A percentile compares a stretch with the other conserved stretches of the same genome.
These are phyloP conservation scores for Nansenia antarctica DNA, from an alignment of 2,113 vertebrate genomes.

Conservation along the genomic window DNA sequence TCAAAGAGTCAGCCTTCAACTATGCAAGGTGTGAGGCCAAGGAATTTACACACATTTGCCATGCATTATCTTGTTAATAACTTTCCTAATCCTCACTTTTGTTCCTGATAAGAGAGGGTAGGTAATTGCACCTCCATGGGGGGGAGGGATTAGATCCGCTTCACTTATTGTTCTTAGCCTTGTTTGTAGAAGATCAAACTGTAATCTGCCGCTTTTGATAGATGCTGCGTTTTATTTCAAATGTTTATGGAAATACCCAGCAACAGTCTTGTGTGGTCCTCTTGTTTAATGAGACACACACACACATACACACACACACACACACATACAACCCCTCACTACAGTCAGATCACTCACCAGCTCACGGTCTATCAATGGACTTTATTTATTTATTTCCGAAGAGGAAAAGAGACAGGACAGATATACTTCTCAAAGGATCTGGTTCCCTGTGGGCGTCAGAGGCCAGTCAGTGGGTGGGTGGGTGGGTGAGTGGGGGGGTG, in stretches of 20 bases:
- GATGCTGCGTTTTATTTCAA: slow-evolving; percentile 63
- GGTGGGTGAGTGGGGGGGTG: not conserved
- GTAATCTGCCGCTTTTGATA: slow-evolving; percentile 63
- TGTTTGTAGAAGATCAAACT: slow-evolving; percentile 67
- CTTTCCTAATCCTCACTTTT: slow-evolving; percentile 53
- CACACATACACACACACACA: slow-evolving; percentile 45
- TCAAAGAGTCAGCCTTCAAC: slow-evolving; percentile 40
- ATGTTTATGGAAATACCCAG: slow-evolving; percentile 66
- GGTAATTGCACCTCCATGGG: slow-evolving; percentile 45
- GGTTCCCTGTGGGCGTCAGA: not conserved
- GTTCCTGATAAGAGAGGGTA: slow-evolving; percentile 38
- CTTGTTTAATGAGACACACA: slow-evolving; percentile 60
- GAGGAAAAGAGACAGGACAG: slow-evolving; percentile 14
- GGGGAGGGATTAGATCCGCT: slow-evolving; percentile 33
- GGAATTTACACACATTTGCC: slow-evolving; percentile 64
- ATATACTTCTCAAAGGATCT: not conserved
- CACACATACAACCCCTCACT: slow-evolving; percentile 25
- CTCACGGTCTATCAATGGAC: slow-evolving; percentile 23
- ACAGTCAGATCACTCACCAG: slow-evolving; percentile 51
- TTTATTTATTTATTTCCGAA: slow-evolving; percentile 41
- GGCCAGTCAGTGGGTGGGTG: not conserved
- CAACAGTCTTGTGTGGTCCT: slow-evolving; percentile 73
- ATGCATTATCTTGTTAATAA: slow-evolving; percentile 60
- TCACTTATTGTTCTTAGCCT: slow-evolving; percentile 33
- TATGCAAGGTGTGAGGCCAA: slow-evolving; percentile 45